phyloP scores from a whole-genome alignment of 2,888 invertebrate species.

The Mesodorylaimus sp. region DNA sequence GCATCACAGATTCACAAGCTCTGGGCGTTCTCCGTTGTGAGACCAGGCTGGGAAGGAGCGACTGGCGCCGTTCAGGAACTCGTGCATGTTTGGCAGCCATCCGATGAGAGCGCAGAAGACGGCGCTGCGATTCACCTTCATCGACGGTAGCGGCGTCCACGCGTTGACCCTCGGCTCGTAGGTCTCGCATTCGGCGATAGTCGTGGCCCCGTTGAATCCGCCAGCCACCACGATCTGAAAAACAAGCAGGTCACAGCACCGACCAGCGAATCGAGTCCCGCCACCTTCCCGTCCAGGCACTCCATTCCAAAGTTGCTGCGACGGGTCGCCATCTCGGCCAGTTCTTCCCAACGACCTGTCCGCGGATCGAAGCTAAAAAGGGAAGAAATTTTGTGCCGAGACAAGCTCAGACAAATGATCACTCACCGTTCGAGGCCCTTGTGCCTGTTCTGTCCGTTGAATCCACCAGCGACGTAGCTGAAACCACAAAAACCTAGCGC shows the following conservation, averaged over 20 bases:
- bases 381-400: too few relatives aligned
- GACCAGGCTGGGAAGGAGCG: too few relatives aligned
- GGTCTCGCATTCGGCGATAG: constrained; percentile 78
- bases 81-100: too few relatives aligned
- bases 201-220: constrained; percentile 79
- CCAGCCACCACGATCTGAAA: constrained; percentile 60
- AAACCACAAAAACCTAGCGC: too few relatives aligned
- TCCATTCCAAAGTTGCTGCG: constrained; percentile 63
- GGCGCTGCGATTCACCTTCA: constrained; percentile 76
- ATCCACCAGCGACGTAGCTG: constrained; percentile 52
- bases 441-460: constrained; percentile 52
- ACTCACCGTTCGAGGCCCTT: constrained; percentile 44
- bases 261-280: too few relatives aligned
- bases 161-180: constrained; percentile 64
- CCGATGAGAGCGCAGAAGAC: too few relatives aligned
- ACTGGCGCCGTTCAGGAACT: too few relatives aligned
- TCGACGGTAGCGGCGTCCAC: constrained; percentile 76
- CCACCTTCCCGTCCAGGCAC: constrained; percentile 5
- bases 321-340: constrained; percentile 53
- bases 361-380: constrained; percentile 41
- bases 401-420: too few relatives aligned
- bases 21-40: too few relatives aligned
- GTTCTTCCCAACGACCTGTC: constrained; percentile 43
- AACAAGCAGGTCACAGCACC: too few relatives aligned
- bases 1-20: too few relatives aligned